A percentile compares a stretch with the other conserved stretches of the same genome.
Evolutionary conservation across 2,888 invertebrate species (phyloP).

Genomic region (Rhingia rostrata): DNA sequence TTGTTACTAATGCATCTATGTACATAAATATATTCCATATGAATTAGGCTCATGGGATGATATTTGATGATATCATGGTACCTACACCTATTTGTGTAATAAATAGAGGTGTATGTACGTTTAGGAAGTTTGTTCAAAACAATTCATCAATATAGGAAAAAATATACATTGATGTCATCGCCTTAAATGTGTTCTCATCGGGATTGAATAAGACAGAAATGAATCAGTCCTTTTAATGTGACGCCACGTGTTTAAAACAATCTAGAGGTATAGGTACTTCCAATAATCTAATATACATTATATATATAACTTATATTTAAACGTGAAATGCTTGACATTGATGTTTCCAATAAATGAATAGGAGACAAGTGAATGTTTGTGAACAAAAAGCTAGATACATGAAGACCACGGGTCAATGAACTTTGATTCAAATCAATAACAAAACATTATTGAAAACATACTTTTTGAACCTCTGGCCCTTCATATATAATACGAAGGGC

Average conservation of each 20-base stretch:
- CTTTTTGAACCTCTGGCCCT: too few relatives aligned
- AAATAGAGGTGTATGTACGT: slow-evolving; percentile 22
- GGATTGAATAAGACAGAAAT: neutral
- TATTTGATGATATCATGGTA: slow-evolving; percentile 22
- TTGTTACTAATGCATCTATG: neutral
- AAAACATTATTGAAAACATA: too few relatives aligned
- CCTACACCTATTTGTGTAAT: slow-evolving; percentile 9
- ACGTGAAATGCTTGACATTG: too few relatives aligned
- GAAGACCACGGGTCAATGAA: too few relatives aligned
- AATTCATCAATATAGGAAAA: neutral
- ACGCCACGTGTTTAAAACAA: neutral
- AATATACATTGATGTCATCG: slow-evolving; percentile 42
- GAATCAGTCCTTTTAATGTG: neutral
- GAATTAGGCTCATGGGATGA: slow-evolving; percentile 11
- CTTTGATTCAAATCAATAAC: too few relatives aligned
- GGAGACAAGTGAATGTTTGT: too few relatives aligned
- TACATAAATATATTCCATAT: neutral
- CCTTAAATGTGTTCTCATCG: slow-evolving; percentile 1
- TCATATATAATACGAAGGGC: too few relatives aligned
- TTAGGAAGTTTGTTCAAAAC: neutral
- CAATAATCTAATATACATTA: too few relatives aligned
- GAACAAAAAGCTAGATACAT: too few relatives aligned
- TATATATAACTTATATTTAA: too few relatives aligned
- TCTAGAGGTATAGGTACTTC: too few relatives aligned
- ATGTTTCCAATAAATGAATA: too few relatives aligned